Evolutionary conservation across 2,797 vertebrate genomes (phyloP), one percentile per base, ranked within the genome.

Genomic region (Sitta carolinensis): DNA sequence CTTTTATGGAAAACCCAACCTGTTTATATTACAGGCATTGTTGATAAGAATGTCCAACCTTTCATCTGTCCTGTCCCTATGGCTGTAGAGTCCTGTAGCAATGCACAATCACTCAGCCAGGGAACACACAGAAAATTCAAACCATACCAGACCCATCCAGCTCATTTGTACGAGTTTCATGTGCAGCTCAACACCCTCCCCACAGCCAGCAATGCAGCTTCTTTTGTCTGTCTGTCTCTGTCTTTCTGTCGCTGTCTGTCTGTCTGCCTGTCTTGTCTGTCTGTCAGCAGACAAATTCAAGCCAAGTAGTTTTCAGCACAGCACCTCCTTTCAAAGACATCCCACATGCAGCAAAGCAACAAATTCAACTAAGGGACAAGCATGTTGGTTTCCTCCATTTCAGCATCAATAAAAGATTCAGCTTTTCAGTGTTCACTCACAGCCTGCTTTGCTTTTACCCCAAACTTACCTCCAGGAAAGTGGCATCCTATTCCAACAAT

Each of bases 401-500:
- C 75, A 69, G 3, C 18, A 10, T 8, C 43, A 62, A 52, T 22
- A 4, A 72, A 38, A 16, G 1, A n/a, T n/a, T n/a, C n/a, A n/a
- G n/a, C n/a, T n/a, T 88, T 69, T 38, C 45, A 42, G 0, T 11
- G 21, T 20, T 59, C 25, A 19, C 20, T 48, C 57, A 45, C 45
- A 93, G 47, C 45, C 36, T 70, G 43, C 27, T 91, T 72, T 85
- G 61, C 26, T 75, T 90, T 75, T 38, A 42, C 7, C 11, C 18
- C 59, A 29, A 15, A 13, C 92, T 97, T 92, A 98, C 98, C 98
- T 64, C 98, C 98, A 5, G 98, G 98, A 84, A 98, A 99, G 91
- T 98, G 98, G 95, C 98, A 99, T 82, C 98, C 98, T 54, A 99
- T 98, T n/a, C 98, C 98, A 59, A 98, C 98, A 74, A n/a, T 95